Evolutionary conservation across 2,888 invertebrate genomes (phyloP), one percentile per base, ranked within the genome.

Genomic region (Yponomeuta evonymella): DNA sequence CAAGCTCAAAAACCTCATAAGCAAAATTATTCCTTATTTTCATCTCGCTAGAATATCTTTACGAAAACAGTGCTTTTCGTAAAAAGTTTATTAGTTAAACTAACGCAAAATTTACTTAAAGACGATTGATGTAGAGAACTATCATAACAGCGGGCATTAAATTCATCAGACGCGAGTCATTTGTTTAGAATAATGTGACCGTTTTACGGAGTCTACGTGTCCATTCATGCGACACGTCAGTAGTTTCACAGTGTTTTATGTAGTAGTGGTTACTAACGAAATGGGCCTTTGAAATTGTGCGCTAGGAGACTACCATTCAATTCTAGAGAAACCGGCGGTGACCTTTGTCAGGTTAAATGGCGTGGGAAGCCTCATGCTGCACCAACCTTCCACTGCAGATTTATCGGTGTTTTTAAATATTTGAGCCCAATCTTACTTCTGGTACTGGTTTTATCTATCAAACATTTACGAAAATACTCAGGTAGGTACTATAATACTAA

Each of bases 301-400:
- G 15, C 51, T 11, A 51, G 15, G 70, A 15, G n/a, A 62, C 63
- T n/a, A 12, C 58, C 15, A 58, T 70, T n/a, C n/a, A 36, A 36
- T 33, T 33, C 51, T 58, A 58, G 51, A 58, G 51, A 58, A 58
- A 58, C 71, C 72, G 75, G 74, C 72, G 75, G 74, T 77, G 77
- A 75, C 77, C 76, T 76, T 77, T 75, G 43, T 69, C 71, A 72
- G 73, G 75, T 75, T 75, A 76, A 76, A 76, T 75, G 76, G 72
- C 77, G 77, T 77, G 77, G 73, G 77, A 77, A 77, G 71, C 8
- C 33, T 69, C 51, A 69, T 15, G 3, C 12, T 15, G 15, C 15
- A 58, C 3, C 15, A 15, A 43, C 8, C 9, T 5, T 43, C 8
- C 43, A 43, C 43, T 43, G 43, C 43, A 43, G 43, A 43, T 43